Conservation (phyloP, 1,140 invertebrate species). For the Nymphalis io region DNA sequence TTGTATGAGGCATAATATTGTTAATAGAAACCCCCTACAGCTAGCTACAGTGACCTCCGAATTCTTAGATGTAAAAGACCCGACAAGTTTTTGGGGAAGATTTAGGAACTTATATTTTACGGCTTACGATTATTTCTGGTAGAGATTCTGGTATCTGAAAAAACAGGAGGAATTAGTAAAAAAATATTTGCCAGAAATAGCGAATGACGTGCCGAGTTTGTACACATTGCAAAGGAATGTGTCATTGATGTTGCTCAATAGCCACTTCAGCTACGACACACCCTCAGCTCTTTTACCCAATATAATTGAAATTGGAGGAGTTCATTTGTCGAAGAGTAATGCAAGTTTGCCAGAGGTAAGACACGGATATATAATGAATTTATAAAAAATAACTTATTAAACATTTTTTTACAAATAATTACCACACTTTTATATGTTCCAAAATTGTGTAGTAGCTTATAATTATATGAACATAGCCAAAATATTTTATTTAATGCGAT, state of each 20-base stretch:
- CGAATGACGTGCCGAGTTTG: constrained; percentile 71
- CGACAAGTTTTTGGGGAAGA: constrained; percentile 62
- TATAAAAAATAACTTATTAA: background rate
- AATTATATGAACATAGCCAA: too few species aligned
- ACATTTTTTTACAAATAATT: too few species aligned
- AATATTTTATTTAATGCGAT: too few species aligned
- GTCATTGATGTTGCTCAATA: constrained; percentile 77
- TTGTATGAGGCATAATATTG: constrained; percentile 80
- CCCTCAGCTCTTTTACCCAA: constrained; percentile 78
- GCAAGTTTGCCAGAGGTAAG: constrained; percentile 56
- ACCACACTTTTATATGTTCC: too few species aligned
- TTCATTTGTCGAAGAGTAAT: constrained; percentile 75
- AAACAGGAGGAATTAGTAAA: constrained; percentile 65
- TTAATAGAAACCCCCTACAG: constrained; percentile 79
- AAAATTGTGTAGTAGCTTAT: too few species aligned
- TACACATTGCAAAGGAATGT: constrained; percentile 75
- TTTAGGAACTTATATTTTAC: constrained; percentile 66
- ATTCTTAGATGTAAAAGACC: constrained; percentile 66
- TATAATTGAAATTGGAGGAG: constrained; percentile 82
- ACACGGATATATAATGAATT: background rate
- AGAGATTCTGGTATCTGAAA: constrained; percentile 60
- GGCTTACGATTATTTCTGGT: constrained; percentile 62
- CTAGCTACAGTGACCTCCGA: constrained; percentile 77
- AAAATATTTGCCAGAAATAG: constrained; percentile 59
- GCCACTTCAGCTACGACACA: constrained; percentile 72